A percentile compares a stretch with the other conserved stretches of the same genome.
Conservation (phyloP, 2,797 vertebrate species). For the Poecilia velifera region DNA sequence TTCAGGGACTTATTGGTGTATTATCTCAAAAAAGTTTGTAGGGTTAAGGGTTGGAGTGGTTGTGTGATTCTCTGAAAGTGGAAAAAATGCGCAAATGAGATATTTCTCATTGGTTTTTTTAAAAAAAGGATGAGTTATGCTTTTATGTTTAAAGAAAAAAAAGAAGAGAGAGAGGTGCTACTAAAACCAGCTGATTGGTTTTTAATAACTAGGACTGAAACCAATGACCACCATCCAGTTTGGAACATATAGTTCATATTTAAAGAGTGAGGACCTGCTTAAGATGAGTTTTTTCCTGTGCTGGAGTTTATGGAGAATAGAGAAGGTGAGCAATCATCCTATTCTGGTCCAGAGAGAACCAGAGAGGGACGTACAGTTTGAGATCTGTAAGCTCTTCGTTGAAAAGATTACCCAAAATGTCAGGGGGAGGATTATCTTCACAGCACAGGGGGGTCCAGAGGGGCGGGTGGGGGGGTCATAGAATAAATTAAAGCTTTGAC, state of each 20-base stretch:
- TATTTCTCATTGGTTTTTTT: slow-evolving; percentile 40
- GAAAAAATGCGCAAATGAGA: slow-evolving; percentile 49
- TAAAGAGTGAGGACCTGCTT: slow-evolving; percentile 55
- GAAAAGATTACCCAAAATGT: slow-evolving; percentile 52
- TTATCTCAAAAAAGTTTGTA: slow-evolving; percentile 64
- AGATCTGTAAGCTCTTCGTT: slow-evolving; percentile 32
- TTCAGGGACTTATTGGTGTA: slow-evolving; percentile 73
- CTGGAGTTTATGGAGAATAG: slow-evolving; percentile 25
- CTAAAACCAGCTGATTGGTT: slow-evolving; percentile 75
- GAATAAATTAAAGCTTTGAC: slow-evolving; percentile 53
- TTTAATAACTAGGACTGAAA: slow-evolving; percentile 51
- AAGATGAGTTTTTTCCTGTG: slow-evolving; percentile 46
- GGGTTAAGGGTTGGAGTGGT: slow-evolving; percentile 59
- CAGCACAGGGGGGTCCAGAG: slow-evolving; percentile 25
- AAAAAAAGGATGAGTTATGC: slow-evolving; percentile 28
- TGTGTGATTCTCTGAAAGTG: slow-evolving; percentile 62
- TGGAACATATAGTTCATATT: slow-evolving; percentile 62
- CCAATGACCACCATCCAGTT: slow-evolving; percentile 63
- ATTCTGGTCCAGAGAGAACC: slow-evolving; percentile 57
- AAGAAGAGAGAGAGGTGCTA: slow-evolving; percentile 32
- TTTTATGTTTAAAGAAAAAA: slow-evolving; percentile 41
- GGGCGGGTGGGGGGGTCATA: background rate
- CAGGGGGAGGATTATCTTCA: slow-evolving; percentile 47
- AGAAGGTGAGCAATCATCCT: slow-evolving; percentile 55
- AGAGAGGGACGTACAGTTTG: slow-evolving; percentile 32